Percentiles rank a stretch among this genome's conserved stretches.
Evolutionary conservation across 1,140 invertebrate species (phyloP).

Genomic region (Cephus cinctus): DNA sequence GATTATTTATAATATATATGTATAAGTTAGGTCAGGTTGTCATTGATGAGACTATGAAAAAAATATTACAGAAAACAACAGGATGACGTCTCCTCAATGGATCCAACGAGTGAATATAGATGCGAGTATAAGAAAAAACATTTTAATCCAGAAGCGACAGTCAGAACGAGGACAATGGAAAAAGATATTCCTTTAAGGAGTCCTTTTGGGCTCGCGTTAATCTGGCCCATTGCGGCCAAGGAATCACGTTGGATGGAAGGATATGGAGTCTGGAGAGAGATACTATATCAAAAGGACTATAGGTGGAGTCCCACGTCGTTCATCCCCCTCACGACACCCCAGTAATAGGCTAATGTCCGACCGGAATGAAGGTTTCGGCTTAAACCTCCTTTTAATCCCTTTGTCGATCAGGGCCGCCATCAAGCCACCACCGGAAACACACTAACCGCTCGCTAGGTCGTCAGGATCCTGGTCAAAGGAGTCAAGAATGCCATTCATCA

Average conservation of each 20-base stretch:
- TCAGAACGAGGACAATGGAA: no score
- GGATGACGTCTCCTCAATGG: no score
- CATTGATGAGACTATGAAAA: no score
- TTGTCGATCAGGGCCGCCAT: slow-evolving; percentile 8
- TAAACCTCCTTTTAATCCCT: slow-evolving; percentile 11
- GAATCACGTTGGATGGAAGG: neutral
- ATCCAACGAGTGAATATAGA: no score
- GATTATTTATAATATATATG: no score
- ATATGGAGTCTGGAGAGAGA: neutral
- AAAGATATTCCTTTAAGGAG: no score
- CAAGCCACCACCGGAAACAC: slow-evolving; percentile 21
- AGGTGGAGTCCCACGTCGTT: neutral
- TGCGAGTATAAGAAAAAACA: no score
- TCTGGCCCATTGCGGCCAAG: neutral
- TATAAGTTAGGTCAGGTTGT: no score
- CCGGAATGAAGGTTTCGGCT: slow-evolving; percentile 2
- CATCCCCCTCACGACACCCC: no score
- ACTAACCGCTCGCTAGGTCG: slow-evolving; percentile 15
- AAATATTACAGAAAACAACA: no score
- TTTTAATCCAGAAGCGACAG: no score
- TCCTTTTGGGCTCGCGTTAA: no score
- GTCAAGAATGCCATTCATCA: slow-evolving; percentile 14
- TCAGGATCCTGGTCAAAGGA: slow-evolving; percentile 15
- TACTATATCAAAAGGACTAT: slow-evolving; percentile 4
- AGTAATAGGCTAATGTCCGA: neutral